Evolutionary conservation across 2,888 invertebrate species (phyloP).

Genomic region (Drosophila anceps): DNA sequence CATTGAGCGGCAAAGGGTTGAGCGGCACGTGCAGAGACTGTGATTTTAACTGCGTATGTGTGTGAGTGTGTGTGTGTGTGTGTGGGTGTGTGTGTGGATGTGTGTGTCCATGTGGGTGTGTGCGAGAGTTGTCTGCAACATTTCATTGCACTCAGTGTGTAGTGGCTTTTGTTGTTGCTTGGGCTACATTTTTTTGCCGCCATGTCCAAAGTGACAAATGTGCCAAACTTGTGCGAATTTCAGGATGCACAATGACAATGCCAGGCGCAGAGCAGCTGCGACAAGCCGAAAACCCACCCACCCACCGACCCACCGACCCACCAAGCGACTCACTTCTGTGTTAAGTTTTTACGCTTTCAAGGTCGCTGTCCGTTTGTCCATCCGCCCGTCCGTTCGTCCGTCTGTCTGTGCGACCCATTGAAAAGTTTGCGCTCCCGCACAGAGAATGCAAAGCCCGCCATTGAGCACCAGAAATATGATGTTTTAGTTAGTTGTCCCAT

Average conservation of each 20-base stretch:
- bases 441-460: not conserved
- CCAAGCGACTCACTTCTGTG: slow-evolving; percentile 11
- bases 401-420: not conserved
- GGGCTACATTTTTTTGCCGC: slow-evolving; percentile 17
- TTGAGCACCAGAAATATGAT: slow-evolving; percentile 5
- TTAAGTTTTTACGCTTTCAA: slow-evolving; percentile 51
- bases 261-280: slow-evolving; percentile 11
- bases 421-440: not conserved
- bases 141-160: slow-evolving; percentile 55
- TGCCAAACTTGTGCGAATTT: slow-evolving; percentile 62
- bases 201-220: slow-evolving; percentile 63
- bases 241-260: slow-evolving; percentile 49
- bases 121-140: slow-evolving; percentile 47
- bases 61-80: slow-evolving; percentile 12
- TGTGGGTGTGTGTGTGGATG: not conserved
- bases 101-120: not conserved
- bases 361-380: slow-evolving; percentile 35
- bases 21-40: slow-evolving; percentile 16
- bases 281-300: no score
- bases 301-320: not conserved
- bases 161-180: slow-evolving; percentile 8
- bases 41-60: slow-evolving; percentile 30
- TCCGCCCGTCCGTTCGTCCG: not conserved
- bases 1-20: slow-evolving; percentile 48
- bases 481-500: slow-evolving; percentile 43